Evolutionary conservation across 37 sponge, comb jelly and placozoan species (phyloP).

Genomic region (Halichondria panicea): DNA sequence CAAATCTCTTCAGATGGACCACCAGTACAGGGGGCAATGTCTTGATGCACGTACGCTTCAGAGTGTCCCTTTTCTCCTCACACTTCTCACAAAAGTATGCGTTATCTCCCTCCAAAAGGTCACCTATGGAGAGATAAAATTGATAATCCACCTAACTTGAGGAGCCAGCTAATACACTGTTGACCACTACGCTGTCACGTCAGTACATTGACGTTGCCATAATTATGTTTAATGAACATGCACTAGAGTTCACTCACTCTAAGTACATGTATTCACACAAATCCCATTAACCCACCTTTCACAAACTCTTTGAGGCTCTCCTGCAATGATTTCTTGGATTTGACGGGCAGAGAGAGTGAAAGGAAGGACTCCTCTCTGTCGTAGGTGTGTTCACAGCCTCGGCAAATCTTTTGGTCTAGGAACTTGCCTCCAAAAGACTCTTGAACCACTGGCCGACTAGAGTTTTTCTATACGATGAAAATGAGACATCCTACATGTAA

Average conservation of each 20-base stretch:
- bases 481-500: too few relatives aligned
- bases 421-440: conserved; percentile 87
- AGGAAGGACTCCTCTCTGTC: conserved; percentile 87
- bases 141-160: too few relatives aligned
- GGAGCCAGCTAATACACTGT: too few relatives aligned
- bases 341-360: conserved; percentile 73
- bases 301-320: conserved; percentile 93
- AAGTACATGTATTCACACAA: too few relatives aligned
- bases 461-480: conserved; percentile 37
- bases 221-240: too few relatives aligned
- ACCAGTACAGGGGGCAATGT: conserved; percentile 83
- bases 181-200: too few relatives aligned
- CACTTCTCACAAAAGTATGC: conserved; percentile 97
- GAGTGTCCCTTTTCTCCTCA: conserved; percentile 88
- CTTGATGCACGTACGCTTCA: conserved; percentile 94
- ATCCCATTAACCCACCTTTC: too few relatives aligned
- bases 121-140: too few relatives aligned
- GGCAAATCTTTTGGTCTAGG: conserved; percentile 90
- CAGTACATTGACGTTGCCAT: too few relatives aligned
- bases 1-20: conserved; percentile 95
- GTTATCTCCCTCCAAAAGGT: conserved; percentile 92
- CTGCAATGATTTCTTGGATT: conserved; percentile 54
- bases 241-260: too few relatives aligned
- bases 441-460: conserved; percentile 56
- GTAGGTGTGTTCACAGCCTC: conserved; percentile 89